Evolutionary conservation across 2,113 vertebrate species (phyloP).

Genomic region (Clarias magur): DNA sequence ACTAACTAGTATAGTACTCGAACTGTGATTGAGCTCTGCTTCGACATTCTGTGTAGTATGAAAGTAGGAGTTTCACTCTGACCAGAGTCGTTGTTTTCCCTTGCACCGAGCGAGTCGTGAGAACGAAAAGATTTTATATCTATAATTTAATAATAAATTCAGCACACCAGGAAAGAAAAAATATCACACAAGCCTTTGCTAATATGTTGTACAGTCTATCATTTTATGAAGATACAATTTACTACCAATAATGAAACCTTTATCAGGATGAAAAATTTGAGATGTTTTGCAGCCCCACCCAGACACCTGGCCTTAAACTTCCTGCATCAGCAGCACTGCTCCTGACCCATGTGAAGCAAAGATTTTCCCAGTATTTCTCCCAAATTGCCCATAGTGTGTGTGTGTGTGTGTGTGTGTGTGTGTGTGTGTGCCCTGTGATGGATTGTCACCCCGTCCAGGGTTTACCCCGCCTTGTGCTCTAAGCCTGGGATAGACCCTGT

Average conservation of each 20-base stretch:
- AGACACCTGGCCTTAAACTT: neutral
- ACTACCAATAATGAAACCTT: neutral
- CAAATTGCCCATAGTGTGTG: too few relatives aligned
- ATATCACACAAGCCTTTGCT: neutral
- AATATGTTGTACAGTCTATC: neutral
- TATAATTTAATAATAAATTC: neutral
- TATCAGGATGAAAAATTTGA: neutral
- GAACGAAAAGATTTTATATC: neutral
- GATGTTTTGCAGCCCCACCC: neutral
- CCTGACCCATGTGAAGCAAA: neutral
- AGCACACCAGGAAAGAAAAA: neutral
- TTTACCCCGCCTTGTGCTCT: too few relatives aligned
- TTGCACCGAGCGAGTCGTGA: neutral
- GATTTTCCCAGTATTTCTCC: neutral
- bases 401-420: too few relatives aligned
- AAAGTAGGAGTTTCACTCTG: neutral
- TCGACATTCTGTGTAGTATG: neutral
- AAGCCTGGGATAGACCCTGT: too few relatives aligned
- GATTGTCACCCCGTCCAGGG: too few relatives aligned
- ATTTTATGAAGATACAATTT: neutral
- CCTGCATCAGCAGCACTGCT: neutral
- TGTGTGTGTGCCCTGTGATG: too few relatives aligned
- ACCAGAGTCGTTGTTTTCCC: neutral
- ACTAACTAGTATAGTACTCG: neutral
- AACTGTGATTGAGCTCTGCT: neutral